phyloP scores from a whole-genome alignment of 2,113 vertebrate genomes.

The Corythoichthys intestinalis region DNA sequence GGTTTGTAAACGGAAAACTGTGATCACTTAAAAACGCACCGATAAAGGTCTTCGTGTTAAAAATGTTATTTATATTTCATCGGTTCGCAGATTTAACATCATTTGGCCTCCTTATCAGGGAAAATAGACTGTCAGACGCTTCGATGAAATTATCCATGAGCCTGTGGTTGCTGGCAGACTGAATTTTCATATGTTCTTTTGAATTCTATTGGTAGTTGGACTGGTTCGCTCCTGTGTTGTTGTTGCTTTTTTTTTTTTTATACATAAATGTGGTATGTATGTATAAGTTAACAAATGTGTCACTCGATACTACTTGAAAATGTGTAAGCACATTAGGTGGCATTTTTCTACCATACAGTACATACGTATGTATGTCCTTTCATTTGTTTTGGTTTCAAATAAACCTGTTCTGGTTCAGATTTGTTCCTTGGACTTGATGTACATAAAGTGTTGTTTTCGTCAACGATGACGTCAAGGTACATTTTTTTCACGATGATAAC shows the following conservation, averaged over 20 bases:
- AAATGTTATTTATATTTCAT: constrained; percentile 1
- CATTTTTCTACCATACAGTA: neutral
- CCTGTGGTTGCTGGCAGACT: constrained; percentile 44
- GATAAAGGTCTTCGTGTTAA: neutral
- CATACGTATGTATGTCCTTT: neutral
- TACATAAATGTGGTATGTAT: constrained; percentile 35
- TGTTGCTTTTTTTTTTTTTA: constrained; percentile 52
- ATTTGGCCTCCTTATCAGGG: neutral
- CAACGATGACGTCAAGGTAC: too few relatives aligned
- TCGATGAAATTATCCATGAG: constrained; percentile 3
- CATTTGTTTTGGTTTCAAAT: constrained; percentile 19
- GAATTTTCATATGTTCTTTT: constrained; percentile 42
- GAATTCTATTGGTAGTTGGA: constrained; percentile 29
- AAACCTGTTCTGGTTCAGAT: constrained; percentile 23
- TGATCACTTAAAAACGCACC: neutral
- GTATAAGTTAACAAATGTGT: constrained; percentile 44
- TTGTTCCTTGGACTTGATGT: neutral
- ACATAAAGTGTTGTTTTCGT: too few relatives aligned
- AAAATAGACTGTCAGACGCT: neutral
- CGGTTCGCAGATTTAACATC: neutral
- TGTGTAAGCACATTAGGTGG: constrained; percentile 11
- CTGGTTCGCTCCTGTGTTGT: constrained; percentile 41
- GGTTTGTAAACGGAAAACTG: neutral
- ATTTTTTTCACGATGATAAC: too few relatives aligned
- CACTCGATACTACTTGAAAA: constrained; percentile 65